Evolutionary conservation across 2,888 invertebrate species (phyloP).

Genomic region (Philopedon plagiatum): DNA sequence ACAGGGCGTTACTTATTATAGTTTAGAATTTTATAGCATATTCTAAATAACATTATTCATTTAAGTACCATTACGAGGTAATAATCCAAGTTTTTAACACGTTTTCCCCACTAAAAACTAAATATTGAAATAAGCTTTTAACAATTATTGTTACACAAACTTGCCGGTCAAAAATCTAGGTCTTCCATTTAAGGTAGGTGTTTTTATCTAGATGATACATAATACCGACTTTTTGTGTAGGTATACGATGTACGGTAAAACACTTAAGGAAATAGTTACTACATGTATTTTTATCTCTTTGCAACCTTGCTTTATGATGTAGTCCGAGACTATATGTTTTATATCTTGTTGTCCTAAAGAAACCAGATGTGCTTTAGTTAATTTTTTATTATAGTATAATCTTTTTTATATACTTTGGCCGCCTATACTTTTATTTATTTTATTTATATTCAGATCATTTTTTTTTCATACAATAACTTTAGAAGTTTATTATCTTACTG

Average conservation of each 20-base stretch:
- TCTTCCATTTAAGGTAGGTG: constrained; percentile 44
- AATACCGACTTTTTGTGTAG: constrained; percentile 40
- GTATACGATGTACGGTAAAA: constrained; percentile 36
- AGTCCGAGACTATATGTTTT: background rate
- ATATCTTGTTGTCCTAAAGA: too few species aligned
- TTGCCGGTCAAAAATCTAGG: constrained; percentile 37
- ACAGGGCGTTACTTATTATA: too few species aligned
- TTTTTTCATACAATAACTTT: too few species aligned
- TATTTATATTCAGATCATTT: too few species aligned
- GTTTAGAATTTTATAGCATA: too few species aligned
- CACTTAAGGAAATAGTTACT: constrained; percentile 36
- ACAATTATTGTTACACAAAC: constrained; percentile 33
- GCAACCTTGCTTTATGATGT: background rate
- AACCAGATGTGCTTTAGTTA: too few species aligned
- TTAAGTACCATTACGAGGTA: background rate
- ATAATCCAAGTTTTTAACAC: background rate
- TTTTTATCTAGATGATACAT: constrained; percentile 43
- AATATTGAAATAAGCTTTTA: constrained; percentile 22
- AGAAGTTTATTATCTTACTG: too few species aligned
- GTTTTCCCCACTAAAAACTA: background rate
- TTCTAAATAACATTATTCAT: too few species aligned
- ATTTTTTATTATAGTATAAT: too few species aligned
- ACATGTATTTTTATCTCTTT: constrained; percentile 14
- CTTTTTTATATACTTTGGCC: too few species aligned
- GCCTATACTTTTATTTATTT: too few species aligned